Conservation (phyloP, 2,888 invertebrate genomes). For the Cerceris rybyensis region DNA sequence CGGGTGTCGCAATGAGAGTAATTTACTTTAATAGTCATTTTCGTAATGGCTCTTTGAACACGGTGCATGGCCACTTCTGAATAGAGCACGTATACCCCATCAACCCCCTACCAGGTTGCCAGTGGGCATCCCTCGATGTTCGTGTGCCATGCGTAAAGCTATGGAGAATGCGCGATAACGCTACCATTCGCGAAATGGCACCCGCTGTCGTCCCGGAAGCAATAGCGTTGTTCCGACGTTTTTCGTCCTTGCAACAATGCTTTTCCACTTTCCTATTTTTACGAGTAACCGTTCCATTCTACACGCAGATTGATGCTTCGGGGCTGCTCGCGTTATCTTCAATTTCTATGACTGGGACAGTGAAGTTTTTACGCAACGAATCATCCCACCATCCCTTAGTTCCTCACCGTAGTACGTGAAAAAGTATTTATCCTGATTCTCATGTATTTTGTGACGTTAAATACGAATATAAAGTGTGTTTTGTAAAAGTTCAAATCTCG, state of each 20-base stretch:
- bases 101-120: slow-evolving; percentile 6
- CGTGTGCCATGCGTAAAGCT: slow-evolving; percentile 23
- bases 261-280: neutral
- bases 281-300: slow-evolving; percentile 6
- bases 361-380: neutral
- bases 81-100: slow-evolving; percentile 56
- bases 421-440: too few relatives aligned
- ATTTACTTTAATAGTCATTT: slow-evolving; percentile 80
- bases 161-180: slow-evolving; percentile 45
- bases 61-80: slow-evolving; percentile 65
- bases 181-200: slow-evolving; percentile 52
- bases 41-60: slow-evolving; percentile 78
- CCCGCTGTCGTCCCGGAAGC: slow-evolving; percentile 40
- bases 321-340: neutral
- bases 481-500: too few relatives aligned
- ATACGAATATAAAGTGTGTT: too few relatives aligned
- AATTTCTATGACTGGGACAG: neutral
- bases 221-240: slow-evolving; percentile 33
- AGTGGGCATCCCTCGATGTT: slow-evolving; percentile 18
- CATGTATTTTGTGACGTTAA: too few relatives aligned
- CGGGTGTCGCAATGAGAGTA: slow-evolving; percentile 69
- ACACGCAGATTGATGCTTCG: neutral
- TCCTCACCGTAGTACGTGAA: too few relatives aligned
- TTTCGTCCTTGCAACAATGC: slow-evolving; percentile 21
- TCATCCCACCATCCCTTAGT: too few relatives aligned